These are phyloP conservation scores for Eonycteris spelaea DNA, from an alignment of 2,113 vertebrate genomes.

Conservation along the genomic window DNA sequence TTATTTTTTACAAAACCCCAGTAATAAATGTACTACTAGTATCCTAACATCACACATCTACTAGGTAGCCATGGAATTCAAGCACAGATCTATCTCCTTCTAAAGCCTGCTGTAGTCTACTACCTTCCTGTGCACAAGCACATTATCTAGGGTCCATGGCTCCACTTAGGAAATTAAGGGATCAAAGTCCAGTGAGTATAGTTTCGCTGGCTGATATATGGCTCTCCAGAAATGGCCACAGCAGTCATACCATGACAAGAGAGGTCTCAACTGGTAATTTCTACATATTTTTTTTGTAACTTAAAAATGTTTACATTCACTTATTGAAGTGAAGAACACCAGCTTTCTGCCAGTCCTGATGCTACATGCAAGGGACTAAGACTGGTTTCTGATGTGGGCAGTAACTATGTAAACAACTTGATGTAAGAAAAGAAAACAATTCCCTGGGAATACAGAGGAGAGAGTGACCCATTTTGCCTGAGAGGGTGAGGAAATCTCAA, in stretches of 20 bases:
- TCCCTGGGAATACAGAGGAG: background rate
- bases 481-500: background rate
- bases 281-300: background rate
- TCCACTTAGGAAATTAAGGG: background rate
- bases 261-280: background rate
- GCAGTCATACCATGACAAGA: background rate
- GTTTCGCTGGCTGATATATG: background rate
- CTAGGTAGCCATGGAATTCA: background rate
- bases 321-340: background rate
- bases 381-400: background rate
- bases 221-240: constrained; percentile 4
- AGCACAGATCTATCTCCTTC: background rate
- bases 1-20: background rate
- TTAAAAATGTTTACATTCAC: background rate
- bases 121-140: background rate
- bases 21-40: background rate
- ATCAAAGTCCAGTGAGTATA: background rate
- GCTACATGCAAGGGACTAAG: background rate
- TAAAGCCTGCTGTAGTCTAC: background rate
- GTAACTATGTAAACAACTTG: constrained; percentile 38
- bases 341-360: background rate
- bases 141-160: background rate
- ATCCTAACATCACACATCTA: background rate
- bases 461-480: constrained; percentile 19
- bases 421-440: background rate